Base-by-base conservation (phyloP, 2,113 vertebrate genomes). In the Opisthocomus hoazin region DNA sequence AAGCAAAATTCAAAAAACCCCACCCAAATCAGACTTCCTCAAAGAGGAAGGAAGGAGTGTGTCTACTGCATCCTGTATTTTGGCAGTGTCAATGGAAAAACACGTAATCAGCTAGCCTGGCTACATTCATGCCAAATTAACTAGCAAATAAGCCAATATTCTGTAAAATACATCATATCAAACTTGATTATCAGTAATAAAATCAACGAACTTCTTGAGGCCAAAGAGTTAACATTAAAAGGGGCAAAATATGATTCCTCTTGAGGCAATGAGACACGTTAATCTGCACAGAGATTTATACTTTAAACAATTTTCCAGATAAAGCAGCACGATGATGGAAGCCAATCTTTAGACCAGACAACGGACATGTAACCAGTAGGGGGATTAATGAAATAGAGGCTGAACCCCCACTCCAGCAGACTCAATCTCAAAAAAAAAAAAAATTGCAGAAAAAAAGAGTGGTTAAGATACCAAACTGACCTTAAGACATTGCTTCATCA, bases 121-220 rank as follows among this genome's bases (percentile, higher is more conserved):
- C 23, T 80, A 86, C 75, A 82, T 84, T 82, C 26, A 61, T 70
- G 94, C 87, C 73, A 78, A 97, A 95, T 56, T 60, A 90, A 36
- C 70, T 14, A 57, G 32, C 66, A 63, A 12, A 54, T 70, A 84
- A 89, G 94, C 90, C 97, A 97, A 91, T 88, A 94, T 79, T 96
- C 94, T 96, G 93, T 73, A 76, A 95, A 97, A 97, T 51, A 57
- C 86, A 96, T 96, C 65, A 95, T 91, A 94, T 94, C 89, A 94
- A 94, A 96, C 70, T 66, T 93, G 90, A 83, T 97, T 96, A 96
- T 97, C 95, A 97, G 96, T 94, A 92, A 93, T 64, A 98, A 97
- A 98, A 96, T 97, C 93, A 97, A 73, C 96, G 93, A 95, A 82
- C 12, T 48, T 86, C 65, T 76, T 68, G 73, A 94, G 92, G 94